Evolutionary conservation across 1,140 invertebrate species (phyloP).

Genomic region (Matsumurasca onukii): DNA sequence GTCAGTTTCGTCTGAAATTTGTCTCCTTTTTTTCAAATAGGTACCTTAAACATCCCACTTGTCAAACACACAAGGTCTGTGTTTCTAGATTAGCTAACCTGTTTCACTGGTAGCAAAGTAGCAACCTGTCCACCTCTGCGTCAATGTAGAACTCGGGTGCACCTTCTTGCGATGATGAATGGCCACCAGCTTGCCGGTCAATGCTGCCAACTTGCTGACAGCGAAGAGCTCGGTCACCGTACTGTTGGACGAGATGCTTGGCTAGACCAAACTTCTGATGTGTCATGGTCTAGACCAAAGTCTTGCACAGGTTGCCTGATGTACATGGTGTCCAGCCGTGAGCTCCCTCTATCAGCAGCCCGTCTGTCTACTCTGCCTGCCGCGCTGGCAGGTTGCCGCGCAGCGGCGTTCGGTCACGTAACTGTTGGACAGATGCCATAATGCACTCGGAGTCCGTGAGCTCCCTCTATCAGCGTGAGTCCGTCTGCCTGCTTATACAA

Average conservation of each 20-base stretch:
- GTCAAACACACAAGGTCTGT: too few relatives aligned
- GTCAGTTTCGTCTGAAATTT: too few relatives aligned
- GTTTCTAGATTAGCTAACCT: too few relatives aligned
- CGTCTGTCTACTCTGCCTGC: slow-evolving; percentile 77
- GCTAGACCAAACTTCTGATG: slow-evolving; percentile 93
- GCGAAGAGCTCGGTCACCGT: slow-evolving; percentile 97
- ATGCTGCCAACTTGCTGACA: slow-evolving; percentile 91
- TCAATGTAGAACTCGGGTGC: slow-evolving; percentile 99
- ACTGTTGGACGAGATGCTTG: slow-evolving; percentile 93
- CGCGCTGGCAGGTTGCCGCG: slow-evolving; percentile 65
- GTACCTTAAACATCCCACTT: too few relatives aligned
- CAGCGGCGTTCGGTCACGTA: not conserved
- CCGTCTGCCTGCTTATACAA: too few relatives aligned
- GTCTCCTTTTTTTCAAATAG: too few relatives aligned
- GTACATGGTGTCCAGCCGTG: slow-evolving; percentile 96
- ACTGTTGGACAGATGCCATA: slow-evolving; percentile 25
- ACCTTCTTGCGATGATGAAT: slow-evolving; percentile 97
- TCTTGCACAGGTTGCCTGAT: slow-evolving; percentile 94
- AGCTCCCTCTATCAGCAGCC: slow-evolving; percentile 90
- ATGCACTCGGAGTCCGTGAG: not conserved
- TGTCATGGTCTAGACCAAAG: slow-evolving; percentile 74
- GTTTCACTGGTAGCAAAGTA: too few relatives aligned
- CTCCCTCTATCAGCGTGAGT: not conserved
- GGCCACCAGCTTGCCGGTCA: slow-evolving; percentile 96
- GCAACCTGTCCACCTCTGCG: too few relatives aligned